Conservation (phyloP, 2,888 invertebrate genomes). For the Aricia artaxerxes region DNA sequence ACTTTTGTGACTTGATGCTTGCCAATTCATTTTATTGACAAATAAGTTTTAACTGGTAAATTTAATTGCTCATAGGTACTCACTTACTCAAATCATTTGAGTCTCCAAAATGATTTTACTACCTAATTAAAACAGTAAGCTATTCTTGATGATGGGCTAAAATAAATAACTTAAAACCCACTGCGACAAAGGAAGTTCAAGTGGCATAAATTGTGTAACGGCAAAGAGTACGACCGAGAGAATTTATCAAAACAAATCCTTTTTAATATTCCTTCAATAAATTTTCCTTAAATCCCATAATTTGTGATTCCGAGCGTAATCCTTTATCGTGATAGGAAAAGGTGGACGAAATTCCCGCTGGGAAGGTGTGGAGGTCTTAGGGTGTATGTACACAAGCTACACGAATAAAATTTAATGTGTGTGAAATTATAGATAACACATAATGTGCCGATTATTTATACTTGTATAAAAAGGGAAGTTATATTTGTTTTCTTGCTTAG, state of each 20-base stretch:
- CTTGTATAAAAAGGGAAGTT: too few species aligned
- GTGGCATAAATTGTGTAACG: conserved; percentile 18
- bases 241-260: conserved; percentile 19
- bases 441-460: not conserved
- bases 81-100: too few species aligned
- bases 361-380: not conserved
- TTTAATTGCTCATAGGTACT: too few species aligned
- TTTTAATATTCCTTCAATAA: conserved; percentile 15
- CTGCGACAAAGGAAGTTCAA: not conserved
- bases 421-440: not conserved
- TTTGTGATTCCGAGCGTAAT: conserved; percentile 15
- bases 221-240: not conserved
- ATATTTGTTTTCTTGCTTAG: too few species aligned
- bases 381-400: not conserved
- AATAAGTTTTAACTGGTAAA: too few species aligned
- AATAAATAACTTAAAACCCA: not conserved
- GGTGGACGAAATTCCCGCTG: conserved; percentile 4
- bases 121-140: not conserved
- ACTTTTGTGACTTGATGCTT: not conserved
- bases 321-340: conserved; percentile 24
- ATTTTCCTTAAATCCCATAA: conserved; percentile 19
- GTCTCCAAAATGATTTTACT: too few species aligned
- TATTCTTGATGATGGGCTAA: not conserved
- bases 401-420: too few species aligned
- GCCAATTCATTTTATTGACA: not conserved